Base-by-base conservation (phyloP, 1,140 invertebrate genomes). In the Lethocerus indicus region DNA sequence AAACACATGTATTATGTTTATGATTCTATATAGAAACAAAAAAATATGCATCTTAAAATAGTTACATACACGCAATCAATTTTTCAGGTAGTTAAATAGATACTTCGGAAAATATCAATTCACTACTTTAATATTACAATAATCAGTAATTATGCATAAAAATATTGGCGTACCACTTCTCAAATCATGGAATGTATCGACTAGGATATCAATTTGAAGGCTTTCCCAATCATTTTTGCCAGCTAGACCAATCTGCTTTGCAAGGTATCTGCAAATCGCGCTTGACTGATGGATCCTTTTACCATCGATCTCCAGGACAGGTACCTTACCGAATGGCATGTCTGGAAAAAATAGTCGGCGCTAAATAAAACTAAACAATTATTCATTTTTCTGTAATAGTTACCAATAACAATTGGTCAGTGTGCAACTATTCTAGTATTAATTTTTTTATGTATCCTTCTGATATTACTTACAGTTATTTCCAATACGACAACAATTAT, bases 141-240 rank as follows among this genome's bases (percentile, higher is more conserved):
- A 41, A 29, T 24, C 7, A 49, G 16, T 45, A n/a, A 5, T 20
- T 36, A 29, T n/a, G 27, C 3, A 16, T 9, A 29, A 9, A 3
- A 47, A 29, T 35, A 39, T 4, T 16, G 21, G 63, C 58, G 59
- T 54, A 65, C 64, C 55, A 53, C 56, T 54, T 54, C 62, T 56
- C 24, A 65, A 62, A 51, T 66, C 61, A 49, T 50, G 52, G 35
- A 63, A 47, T 23, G 61, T 56, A 45, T 58, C 58, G 5, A 63
- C 60, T 32, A 61, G 54, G 28, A 63, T 61, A 54, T 67, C 63
- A 49, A 64, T 64, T 54, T 62, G 48, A 41, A 78, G 67, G 16
- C 70, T 67, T 64, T 82, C 75, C 71, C 75, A 73, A 49, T 67
- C 64, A 40, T 67, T 64, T 41, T 62, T 61, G 13, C 70, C 71